These are phyloP conservation scores for Pogonomyrmex californicus DNA, from an alignment of 1,140 invertebrate species.

Conservation along the genomic window DNA sequence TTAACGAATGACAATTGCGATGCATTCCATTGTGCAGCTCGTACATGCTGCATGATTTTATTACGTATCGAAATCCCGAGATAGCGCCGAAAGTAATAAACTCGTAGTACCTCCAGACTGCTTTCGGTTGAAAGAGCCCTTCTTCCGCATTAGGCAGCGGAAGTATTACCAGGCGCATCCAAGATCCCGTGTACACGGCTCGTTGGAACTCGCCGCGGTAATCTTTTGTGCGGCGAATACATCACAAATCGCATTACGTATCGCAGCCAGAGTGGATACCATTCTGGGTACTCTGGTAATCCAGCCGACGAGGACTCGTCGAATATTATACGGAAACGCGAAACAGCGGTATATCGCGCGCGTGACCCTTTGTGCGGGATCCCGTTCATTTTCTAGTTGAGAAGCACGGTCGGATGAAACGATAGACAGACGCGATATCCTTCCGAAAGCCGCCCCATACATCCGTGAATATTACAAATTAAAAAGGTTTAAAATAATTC, in stretches of 20 bases:
- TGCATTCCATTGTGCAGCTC: not conserved
- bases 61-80: conserved; percentile 41
- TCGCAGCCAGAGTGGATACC: conserved; percentile 42
- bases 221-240: conserved; percentile 62
- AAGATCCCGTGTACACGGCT: conserved; percentile 58
- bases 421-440: conserved; percentile 20
- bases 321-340: conserved; percentile 61
- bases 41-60: conserved; percentile 38
- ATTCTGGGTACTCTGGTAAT: conserved; percentile 45
- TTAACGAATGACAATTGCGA: conserved; percentile 4
- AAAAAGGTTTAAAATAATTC: not conserved
- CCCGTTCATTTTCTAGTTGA: conserved; percentile 49
- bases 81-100: conserved; percentile 44
- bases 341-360: conserved; percentile 55
- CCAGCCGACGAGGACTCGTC: conserved; percentile 53
- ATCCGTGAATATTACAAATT: not conserved
- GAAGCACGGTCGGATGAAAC: conserved; percentile 26
- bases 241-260: conserved; percentile 61
- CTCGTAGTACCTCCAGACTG: conserved; percentile 45
- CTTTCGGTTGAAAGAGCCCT: conserved; percentile 57
- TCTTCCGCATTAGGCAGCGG: conserved; percentile 60
- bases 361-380: conserved; percentile 53
- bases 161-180: conserved; percentile 41
- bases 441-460: not conserved
- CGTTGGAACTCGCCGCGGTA: conserved; percentile 56